A percentile compares a stretch with the other conserved stretches of the same genome.
Conservation (phyloP, 2,113 vertebrate species). For the Andinoacara biseriatus region DNA sequence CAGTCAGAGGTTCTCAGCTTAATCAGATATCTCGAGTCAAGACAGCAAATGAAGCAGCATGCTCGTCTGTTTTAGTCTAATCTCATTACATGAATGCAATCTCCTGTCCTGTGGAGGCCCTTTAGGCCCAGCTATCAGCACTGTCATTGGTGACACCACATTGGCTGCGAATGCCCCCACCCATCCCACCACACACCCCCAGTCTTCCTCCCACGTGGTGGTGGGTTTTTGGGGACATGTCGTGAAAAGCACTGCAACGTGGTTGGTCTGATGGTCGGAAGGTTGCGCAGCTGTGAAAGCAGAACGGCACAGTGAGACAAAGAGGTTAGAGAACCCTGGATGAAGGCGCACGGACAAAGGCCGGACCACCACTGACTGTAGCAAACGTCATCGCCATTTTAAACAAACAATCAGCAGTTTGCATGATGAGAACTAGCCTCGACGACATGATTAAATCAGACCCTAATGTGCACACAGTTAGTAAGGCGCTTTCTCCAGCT, state of each 20-base stretch:
- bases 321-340: constrained; percentile 17
- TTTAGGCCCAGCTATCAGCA: neutral
- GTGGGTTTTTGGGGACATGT: constrained; percentile 26
- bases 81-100: constrained; percentile 41
- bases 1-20: neutral
- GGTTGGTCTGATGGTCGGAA: constrained; percentile 19
- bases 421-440: neutral
- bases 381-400: constrained; percentile 11
- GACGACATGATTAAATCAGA: neutral
- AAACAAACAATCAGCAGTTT: constrained; percentile 1
- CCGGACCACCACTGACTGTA: constrained; percentile 12
- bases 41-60: constrained; percentile 42
- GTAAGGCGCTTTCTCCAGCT: neutral
- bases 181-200: neutral
- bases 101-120: neutral
- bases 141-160: neutral
- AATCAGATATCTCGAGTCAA: constrained; percentile 33
- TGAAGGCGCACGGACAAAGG: neutral
- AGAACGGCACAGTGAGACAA: constrained; percentile 35
- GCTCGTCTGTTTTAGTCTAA: constrained; percentile 19
- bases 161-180: neutral
- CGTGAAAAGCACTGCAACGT: neutral
- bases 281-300: constrained; percentile 73
- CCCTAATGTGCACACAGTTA: neutral
- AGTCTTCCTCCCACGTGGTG: neutral